Percentiles rank a stretch among this genome's conserved stretches.
These are phyloP conservation scores for Phalacrocorax carbo DNA, from an alignment of 2,113 vertebrate species.

Conservation along the genomic window DNA sequence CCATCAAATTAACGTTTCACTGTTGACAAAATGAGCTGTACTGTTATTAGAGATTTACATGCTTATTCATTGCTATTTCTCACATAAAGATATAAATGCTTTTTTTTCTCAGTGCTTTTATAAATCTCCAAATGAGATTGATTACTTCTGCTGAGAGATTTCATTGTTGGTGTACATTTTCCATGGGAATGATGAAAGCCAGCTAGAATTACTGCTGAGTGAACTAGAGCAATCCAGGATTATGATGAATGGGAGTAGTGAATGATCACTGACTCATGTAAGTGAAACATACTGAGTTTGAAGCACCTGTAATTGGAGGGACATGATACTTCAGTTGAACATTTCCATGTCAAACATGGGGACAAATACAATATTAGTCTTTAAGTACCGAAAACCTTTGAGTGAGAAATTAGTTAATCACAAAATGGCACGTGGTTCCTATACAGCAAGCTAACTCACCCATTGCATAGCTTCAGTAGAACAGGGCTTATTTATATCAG, in stretches of 20 bases:
- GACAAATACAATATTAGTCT: neutral
- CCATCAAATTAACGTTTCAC: neutral
- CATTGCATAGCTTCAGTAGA: neutral
- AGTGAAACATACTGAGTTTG: slow-evolving; percentile 13
- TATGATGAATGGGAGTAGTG: slow-evolving; percentile 38
- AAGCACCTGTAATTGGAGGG: slow-evolving; percentile 12
- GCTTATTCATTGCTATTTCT: neutral
- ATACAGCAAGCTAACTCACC: neutral
- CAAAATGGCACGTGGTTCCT: neutral
- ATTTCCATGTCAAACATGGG: neutral
- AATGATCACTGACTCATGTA: slow-evolving; percentile 22
- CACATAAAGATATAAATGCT: neutral
- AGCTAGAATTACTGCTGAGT: slow-evolving; percentile 32
- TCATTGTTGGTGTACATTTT: slow-evolving; percentile 38
- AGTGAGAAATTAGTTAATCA: neutral
- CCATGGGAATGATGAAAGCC: slow-evolving; percentile 38
- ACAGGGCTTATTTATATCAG: neutral
- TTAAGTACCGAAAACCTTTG: neutral
- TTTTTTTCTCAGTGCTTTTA: neutral
- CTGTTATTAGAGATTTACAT: neutral
- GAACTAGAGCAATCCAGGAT: neutral
- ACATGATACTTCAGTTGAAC: neutral
- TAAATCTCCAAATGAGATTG: neutral
- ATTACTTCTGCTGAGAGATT: slow-evolving; percentile 47
- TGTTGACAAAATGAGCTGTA: neutral